Base-by-base conservation (phyloP, 2,113 vertebrate species). In the Eonycteris spelaea region DNA sequence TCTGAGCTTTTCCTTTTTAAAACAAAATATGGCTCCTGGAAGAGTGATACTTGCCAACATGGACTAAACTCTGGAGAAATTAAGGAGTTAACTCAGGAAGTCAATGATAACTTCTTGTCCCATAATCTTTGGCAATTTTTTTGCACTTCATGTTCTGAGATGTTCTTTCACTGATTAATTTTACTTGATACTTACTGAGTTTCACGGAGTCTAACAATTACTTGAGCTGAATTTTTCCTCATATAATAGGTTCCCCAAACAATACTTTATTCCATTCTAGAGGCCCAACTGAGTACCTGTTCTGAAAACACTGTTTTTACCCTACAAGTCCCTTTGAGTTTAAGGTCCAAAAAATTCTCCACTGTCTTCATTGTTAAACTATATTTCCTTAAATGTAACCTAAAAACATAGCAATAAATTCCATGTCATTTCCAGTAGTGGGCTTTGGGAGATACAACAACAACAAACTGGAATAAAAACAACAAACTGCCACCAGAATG, bases 121-220 rank as follows among this genome's bases (percentile, higher is more conserved):
- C 40, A 91, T 61, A 83, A 92, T 67, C 70, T 68, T 87, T 78
- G 51, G 53, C 45, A 26, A 91, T 13, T 77, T 71, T 88, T 97
- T 92, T 71, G 53, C 22, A 94, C 74, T 63, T 98, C 38, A 85
- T 53, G 22, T 97, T 71, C 93, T 86, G 77, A 97, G 51, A 77
- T n/a, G 26, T 38, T 96, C 92, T 95, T 35, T 94, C 80, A 35
- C 83, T 15, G 22, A 90, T 68, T 91, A 90, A 43, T 96, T 53
- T 1, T 55, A 95, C 85, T 96, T 95, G 28, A 91, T 79, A 78
- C 92, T 88, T 84, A 92, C 1, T 90, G 12, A 65, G 6, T 97
- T 92, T 89, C 91, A 90, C 38, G 86, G 35, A 65, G 51, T 88
- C 93, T 96, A 95, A 74, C 86, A 97, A 96, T 75, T 96, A 97